A percentile compares a stretch with the other conserved stretches of the same genome.
Evolutionary conservation across 2,113 vertebrate genomes (phyloP).

Genomic region (Synodontis membranacea): DNA sequence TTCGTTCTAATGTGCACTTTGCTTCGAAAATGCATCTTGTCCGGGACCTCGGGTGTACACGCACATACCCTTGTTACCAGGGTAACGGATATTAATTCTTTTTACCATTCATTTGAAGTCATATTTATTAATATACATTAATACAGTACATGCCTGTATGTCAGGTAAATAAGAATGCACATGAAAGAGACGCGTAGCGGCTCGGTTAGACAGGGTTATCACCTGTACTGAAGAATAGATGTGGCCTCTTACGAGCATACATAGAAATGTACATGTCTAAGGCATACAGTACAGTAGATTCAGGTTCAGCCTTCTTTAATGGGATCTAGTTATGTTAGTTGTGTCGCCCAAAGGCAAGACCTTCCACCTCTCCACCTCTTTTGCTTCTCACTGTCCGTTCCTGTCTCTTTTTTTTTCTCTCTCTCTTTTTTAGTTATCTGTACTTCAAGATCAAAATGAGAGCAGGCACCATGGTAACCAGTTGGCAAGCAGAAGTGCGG

Average conservation of each 20-base stretch:
- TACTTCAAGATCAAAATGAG: constrained; percentile 46
- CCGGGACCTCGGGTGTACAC: constrained; percentile 3
- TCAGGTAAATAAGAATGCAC: constrained; percentile 44
- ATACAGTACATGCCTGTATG: constrained; percentile 2
- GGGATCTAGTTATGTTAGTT: background rate
- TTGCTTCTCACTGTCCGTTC: background rate
- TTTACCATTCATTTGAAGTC: constrained; percentile 54
- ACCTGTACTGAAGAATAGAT: background rate
- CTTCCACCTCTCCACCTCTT: background rate
- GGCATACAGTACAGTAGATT: background rate
- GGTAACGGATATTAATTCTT: constrained; percentile 58
- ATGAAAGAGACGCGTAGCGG: constrained; percentile 19
- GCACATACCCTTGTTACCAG: constrained; percentile 54
- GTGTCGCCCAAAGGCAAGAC: background rate
- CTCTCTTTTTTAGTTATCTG: constrained; percentile 47
- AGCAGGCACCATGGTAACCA: constrained; percentile 55
- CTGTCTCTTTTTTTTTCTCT: background rate
- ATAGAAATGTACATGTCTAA: background rate
- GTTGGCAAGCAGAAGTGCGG: constrained; percentile 37
- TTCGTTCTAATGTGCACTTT: constrained; percentile 32
- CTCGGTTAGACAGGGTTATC: constrained; percentile 42
- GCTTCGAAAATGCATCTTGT: constrained; percentile 23
- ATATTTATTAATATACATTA: constrained; percentile 59
- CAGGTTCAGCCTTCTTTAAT: constrained; percentile 1
- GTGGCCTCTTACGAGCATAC: background rate